These are phyloP conservation scores for Larimichthys polyactis DNA, from an alignment of 2,113 vertebrate species.

Conservation along the genomic window DNA sequence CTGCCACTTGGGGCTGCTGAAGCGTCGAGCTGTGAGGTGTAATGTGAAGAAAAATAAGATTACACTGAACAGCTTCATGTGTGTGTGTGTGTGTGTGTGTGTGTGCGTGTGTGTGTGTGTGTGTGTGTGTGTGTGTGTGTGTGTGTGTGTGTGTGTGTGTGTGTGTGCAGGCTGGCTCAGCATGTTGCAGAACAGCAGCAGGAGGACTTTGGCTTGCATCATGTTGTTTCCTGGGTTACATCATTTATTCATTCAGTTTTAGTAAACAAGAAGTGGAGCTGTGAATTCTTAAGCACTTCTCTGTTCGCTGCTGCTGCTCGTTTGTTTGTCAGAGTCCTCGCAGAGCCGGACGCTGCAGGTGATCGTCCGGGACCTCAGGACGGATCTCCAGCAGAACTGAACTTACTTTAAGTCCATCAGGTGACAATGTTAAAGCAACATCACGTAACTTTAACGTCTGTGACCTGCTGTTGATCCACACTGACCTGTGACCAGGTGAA, in stretches of 20 bases:
- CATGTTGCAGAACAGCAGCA: constrained; percentile 32
- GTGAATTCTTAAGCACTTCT: not conserved
- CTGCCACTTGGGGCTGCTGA: constrained; percentile 2
- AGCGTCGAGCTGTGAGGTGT: not conserved
- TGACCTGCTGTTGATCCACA: no score
- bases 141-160: not conserved
- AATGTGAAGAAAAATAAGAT: constrained; percentile 21
- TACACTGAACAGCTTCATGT: not conserved
- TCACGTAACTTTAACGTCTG: no score
- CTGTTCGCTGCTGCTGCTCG: not conserved
- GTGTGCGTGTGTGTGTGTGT: not conserved
- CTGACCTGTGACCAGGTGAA: no score
- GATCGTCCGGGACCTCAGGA: no score
- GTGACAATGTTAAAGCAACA: no score
- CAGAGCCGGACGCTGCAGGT: not conserved
- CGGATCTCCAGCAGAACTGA: no score
- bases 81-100: constrained; percentile 1
- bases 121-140: constrained; percentile 1
- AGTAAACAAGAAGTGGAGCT: constrained; percentile 45
- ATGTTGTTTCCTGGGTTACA: constrained; percentile 48
- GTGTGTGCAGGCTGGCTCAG: constrained; percentile 40
- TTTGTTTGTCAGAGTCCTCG: not conserved
- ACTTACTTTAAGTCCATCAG: no score
- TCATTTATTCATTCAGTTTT: constrained; percentile 50
- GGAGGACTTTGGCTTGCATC: constrained; percentile 37